Base-by-base conservation (phyloP, 2,888 invertebrate genomes). In the Didymodactylos carnosus region DNA sequence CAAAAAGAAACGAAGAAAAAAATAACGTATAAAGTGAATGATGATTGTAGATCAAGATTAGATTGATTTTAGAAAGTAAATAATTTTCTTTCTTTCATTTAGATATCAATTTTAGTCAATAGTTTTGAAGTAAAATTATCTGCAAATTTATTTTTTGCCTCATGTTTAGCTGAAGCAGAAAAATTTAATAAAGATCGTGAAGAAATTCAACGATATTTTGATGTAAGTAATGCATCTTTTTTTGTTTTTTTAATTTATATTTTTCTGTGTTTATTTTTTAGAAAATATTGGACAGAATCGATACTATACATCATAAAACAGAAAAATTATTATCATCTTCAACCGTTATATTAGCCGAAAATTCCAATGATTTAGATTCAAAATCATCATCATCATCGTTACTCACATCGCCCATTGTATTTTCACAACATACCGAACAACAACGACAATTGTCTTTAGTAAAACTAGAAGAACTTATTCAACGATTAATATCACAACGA, bases 401-500 rank as follows among this genome's bases (percentile, higher is more conserved):
- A n/a, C n/a, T n/a, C n/a, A n/a, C n/a, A n/a, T n/a, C n/a, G n/a
- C n/a, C n/a, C n/a, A n/a, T n/a, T n/a, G n/a, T n/a, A n/a, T n/a
- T n/a, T n/a, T n/a, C n/a, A n/a, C n/a, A n/a, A n/a, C n/a, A n/a
- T n/a, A n/a, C n/a, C n/a, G n/a, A n/a, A n/a, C n/a, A n/a, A n/a
- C n/a, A n/a, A n/a, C n/a, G n/a, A n/a, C n/a, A n/a, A n/a, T n/a
- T n/a, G n/a, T n/a, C n/a, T n/a, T n/a, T n/a, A n/a, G n/a, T n/a
- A n/a, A n/a, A n/a, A n/a, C n/a, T n/a, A n/a, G n/a, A n/a, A 4
- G 62, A 75, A 53, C 51, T 76, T 35, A 74, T 76, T 29, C 74
- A 77, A 39, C 72, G 35, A 40, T 76, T 97, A 39, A 93, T 94
- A 10, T 90, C 92, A 81, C 88, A 92, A 75, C 97, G 95, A 95